Evolutionary conservation across 2,113 vertebrate genomes (phyloP).

Genomic region (Gracilinanus agilis): DNA sequence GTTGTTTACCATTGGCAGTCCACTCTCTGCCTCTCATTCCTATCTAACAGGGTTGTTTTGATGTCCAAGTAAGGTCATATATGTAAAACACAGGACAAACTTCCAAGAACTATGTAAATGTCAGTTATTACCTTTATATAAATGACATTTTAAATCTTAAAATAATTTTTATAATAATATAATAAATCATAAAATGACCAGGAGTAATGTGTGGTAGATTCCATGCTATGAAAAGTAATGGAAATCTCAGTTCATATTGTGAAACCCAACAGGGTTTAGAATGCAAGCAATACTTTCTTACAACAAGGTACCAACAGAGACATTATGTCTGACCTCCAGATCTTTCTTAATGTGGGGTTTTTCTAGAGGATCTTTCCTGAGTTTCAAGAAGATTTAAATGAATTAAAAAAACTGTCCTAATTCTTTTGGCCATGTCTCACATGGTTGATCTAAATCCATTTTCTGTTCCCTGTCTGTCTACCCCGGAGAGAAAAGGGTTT

Average conservation of each 20-base stretch:
- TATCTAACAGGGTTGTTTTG: background rate
- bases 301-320: background rate
- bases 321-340: background rate
- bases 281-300: background rate
- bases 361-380: background rate
- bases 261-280: background rate
- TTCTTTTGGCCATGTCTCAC: background rate
- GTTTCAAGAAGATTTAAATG: background rate
- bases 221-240: background rate
- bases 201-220: background rate
- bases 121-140: background rate
- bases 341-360: background rate
- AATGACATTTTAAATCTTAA: background rate
- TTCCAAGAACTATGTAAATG: background rate
- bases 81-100: background rate
- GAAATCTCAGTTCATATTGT: background rate
- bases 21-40: background rate
- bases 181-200: background rate
- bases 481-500: background rate
- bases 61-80: background rate
- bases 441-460: background rate
- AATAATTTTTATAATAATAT: no score
- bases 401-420: background rate
- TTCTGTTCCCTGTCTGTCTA: background rate
- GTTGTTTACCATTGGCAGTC: background rate